These are phyloP conservation scores for Erinaceus europaeus DNA, from an alignment of 2,113 vertebrate genomes.

Conservation along the genomic window DNA sequence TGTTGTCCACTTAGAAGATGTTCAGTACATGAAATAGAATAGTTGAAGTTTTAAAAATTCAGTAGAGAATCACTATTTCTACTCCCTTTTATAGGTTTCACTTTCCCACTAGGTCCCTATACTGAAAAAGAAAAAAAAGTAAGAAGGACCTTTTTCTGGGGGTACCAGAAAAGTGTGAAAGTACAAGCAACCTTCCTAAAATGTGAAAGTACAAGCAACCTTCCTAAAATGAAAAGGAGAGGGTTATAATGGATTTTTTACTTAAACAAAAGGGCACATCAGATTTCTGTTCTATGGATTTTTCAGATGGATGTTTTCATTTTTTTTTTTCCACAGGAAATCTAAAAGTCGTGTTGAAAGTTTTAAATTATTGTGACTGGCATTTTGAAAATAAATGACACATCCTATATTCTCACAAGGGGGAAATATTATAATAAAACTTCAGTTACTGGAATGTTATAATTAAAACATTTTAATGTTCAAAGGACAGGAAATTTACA, in stretches of 20 bases:
- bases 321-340: background rate
- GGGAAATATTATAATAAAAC: background rate
- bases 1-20: background rate
- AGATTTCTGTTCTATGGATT: background rate
- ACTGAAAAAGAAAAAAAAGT: background rate
- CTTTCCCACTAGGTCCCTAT: background rate
- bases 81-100: background rate
- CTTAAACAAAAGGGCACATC: background rate
- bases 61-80: background rate
- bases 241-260: background rate
- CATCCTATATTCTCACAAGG: conserved; percentile 11
- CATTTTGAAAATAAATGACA: conserved; percentile 12
- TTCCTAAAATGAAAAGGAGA: background rate
- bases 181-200: background rate
- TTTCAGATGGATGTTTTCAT: background rate
- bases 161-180: background rate
- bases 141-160: background rate
- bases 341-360: conserved; percentile 23
- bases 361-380: background rate
- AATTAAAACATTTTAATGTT: background rate
- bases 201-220: background rate
- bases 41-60: background rate
- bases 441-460: background rate
- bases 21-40: background rate
- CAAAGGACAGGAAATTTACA: background rate